Percentiles rank a stretch among this genome's conserved stretches.
phyloP scores from a whole-genome alignment of 2,113 vertebrate genomes.

The Hiodon tergisus region DNA sequence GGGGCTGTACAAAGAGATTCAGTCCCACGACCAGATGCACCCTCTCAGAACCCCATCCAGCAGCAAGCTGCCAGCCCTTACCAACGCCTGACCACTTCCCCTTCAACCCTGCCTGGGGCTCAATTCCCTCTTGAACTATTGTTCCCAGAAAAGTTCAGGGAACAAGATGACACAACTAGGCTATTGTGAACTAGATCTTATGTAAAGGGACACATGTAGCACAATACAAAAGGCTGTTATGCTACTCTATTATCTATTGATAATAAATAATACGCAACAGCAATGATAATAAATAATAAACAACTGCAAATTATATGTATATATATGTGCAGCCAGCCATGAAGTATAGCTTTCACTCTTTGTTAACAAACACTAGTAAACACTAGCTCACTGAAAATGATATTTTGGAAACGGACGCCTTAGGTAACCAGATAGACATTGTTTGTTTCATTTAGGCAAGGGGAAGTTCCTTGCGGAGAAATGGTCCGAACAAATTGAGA shows the following conservation, averaged over 20 bases:
- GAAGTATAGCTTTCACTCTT: no score
- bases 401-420: no score
- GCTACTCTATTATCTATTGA: neutral
- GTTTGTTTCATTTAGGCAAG: neutral
- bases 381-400: no score
- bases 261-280: no score
- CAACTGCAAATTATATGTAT: no score
- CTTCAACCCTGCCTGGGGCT: neutral
- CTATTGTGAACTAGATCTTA: no score
- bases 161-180: no score
- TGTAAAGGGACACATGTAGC: neutral
- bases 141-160: neutral
- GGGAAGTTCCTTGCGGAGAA: constrained; percentile 12
- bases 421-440: no score
- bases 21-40: constrained; percentile 33
- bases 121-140: no score
- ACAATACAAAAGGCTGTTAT: neutral
- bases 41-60: constrained; percentile 34
- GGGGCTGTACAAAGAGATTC: constrained; percentile 56
- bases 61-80: constrained; percentile 39
- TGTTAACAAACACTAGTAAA: no score
- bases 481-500: constrained; percentile 30
- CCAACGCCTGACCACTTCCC: neutral
- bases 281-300: no score
- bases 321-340: no score